A percentile compares a stretch with the other conserved stretches of the same genome.
Conservation (phyloP, 2,113 vertebrate genomes). For the Micronycteris hirsuta region DNA sequence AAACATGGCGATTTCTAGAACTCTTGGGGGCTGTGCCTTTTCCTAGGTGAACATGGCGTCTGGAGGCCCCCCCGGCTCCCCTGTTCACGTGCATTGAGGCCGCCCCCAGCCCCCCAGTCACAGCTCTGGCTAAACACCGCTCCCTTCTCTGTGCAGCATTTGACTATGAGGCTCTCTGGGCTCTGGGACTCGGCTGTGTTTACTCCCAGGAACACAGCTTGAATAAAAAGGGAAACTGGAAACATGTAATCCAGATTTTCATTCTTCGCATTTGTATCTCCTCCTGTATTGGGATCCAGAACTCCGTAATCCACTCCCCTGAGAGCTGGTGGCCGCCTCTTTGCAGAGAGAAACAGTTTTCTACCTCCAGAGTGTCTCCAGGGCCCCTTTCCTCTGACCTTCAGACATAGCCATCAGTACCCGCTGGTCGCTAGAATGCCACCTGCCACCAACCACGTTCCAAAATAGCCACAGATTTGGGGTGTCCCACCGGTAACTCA, state of each 20-base stretch:
- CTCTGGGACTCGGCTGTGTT: background rate
- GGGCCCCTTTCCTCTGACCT: background rate
- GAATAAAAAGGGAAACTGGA: slow-evolving; percentile 13
- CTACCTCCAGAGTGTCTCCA: background rate
- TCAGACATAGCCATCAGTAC: background rate
- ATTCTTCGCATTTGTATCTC: background rate
- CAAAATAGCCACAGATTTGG: background rate
- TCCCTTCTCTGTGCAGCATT: background rate
- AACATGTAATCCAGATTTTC: background rate
- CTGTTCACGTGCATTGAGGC: rapidly evolving
- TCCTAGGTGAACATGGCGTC: background rate
- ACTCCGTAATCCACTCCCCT: background rate
- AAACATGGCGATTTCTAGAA: background rate
- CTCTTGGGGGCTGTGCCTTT: background rate
- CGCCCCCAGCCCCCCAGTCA: background rate
- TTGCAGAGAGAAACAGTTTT: background rate
- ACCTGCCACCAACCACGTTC: background rate
- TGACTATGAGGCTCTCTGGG: background rate
- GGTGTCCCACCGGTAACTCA: background rate
- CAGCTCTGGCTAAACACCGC: background rate
- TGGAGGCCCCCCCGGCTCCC: background rate
- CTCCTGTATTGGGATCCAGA: background rate
- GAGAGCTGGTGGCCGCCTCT: background rate
- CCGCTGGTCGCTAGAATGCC: background rate
- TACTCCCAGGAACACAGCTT: background rate